Evolutionary conservation across 2,797 vertebrate species (phyloP).

Genomic region (Oreochromis grahami): DNA sequence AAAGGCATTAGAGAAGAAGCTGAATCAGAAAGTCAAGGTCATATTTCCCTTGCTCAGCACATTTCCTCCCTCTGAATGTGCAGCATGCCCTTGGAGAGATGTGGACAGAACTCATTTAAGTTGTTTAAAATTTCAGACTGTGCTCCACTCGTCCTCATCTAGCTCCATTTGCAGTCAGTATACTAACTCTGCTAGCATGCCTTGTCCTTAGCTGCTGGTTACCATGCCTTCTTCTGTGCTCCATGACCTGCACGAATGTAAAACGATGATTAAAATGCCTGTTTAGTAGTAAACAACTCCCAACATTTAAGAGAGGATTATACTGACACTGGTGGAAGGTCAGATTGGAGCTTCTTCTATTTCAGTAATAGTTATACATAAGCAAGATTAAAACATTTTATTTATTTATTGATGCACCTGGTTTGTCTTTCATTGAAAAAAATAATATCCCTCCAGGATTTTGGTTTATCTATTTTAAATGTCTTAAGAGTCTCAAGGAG

Average conservation of each 20-base stretch:
- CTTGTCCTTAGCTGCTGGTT: neutral
- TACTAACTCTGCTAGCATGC: slow-evolving; percentile 4
- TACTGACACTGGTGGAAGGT: neutral
- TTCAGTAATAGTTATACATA: neutral
- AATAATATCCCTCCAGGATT: neutral
- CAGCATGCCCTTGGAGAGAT: slow-evolving; percentile 27
- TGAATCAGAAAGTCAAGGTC: slow-evolving; percentile 52
- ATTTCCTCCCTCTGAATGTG: slow-evolving; percentile 19
- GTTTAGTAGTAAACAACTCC: neutral
- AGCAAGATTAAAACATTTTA: neutral
- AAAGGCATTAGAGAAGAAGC: neutral
- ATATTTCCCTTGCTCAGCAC: slow-evolving; percentile 51
- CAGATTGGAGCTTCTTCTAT: neutral
- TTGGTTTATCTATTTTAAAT: slow-evolving; percentile 21
- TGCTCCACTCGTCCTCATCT: neutral
- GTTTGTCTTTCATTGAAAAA: neutral
- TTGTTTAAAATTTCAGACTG: neutral
- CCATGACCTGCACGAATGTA: neutral
- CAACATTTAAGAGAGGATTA: neutral
- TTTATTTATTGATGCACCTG: neutral
- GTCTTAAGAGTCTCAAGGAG: neutral
- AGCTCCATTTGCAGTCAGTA: slow-evolving; percentile 18
- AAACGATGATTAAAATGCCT: slow-evolving; percentile 1
- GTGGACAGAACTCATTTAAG: slow-evolving; percentile 1
- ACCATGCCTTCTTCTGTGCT: neutral